These are phyloP conservation scores for Hippocampus guttulatus DNA, from an alignment of 2,113 vertebrate genomes.

Conservation along the genomic window DNA sequence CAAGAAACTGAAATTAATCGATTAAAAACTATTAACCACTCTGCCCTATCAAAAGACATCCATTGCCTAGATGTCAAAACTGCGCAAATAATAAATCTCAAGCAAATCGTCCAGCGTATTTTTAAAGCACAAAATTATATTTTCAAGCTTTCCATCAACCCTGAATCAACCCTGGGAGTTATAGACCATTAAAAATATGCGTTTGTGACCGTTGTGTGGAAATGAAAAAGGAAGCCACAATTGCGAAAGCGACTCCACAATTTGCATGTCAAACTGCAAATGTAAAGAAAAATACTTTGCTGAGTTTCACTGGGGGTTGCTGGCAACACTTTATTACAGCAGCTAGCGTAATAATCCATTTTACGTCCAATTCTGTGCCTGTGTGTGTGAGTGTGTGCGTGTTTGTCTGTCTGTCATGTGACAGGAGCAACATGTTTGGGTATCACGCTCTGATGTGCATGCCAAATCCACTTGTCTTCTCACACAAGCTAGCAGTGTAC, in stretches of 20 bases:
- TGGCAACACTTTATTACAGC: constrained; percentile 66
- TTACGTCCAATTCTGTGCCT: constrained; percentile 56
- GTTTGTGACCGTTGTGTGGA: neutral
- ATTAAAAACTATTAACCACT: neutral
- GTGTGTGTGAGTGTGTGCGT: constrained; percentile 24
- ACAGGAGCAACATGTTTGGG: constrained; percentile 61
- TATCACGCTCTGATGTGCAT: constrained; percentile 72
- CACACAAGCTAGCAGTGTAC: constrained; percentile 60
- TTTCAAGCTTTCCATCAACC: neutral
- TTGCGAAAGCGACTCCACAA: neutral
- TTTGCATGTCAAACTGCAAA: neutral
- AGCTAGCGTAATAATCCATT: constrained; percentile 67
- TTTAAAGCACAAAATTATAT: neutral
- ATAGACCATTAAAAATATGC: neutral
- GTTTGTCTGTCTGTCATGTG: constrained; percentile 64
- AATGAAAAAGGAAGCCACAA: neutral
- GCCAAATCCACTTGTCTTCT: constrained; percentile 70
- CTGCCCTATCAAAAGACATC: neutral
- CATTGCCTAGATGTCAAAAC: neutral
- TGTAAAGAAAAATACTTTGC: constrained; percentile 28
- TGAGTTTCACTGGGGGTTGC: constrained; percentile 44
- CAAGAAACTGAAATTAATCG: neutral
- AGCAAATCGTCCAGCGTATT: neutral
- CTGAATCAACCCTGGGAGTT: neutral
- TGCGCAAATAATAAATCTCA: neutral